A percentile compares a stretch with the other conserved stretches of the same genome.
These are phyloP conservation scores for Aegotheles bennettii DNA, from an alignment of 2,113 vertebrate species.

Conservation along the genomic window DNA sequence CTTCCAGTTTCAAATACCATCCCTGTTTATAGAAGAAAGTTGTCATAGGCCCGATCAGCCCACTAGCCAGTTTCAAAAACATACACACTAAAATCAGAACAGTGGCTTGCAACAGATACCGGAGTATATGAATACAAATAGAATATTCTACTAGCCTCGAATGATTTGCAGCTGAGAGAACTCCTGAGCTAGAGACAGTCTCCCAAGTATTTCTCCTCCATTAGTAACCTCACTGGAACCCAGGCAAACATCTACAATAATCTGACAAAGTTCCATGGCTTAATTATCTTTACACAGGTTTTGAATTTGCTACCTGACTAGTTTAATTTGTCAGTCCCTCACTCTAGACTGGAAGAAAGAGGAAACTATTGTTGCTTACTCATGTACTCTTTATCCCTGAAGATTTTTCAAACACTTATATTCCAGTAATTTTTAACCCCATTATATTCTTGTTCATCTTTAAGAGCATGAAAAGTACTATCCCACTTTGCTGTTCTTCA, in stretches of 20 bases:
- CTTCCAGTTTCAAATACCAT: not conserved
- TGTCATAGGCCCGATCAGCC: not conserved
- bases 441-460: not conserved
- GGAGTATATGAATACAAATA: not conserved
- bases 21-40: not conserved
- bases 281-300: not conserved
- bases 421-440: not conserved
- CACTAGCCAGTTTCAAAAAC: not conserved
- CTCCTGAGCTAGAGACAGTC: not conserved
- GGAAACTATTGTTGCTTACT: not conserved
- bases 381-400: not conserved
- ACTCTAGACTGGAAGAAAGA: not conserved
- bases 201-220: not conserved
- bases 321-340: not conserved
- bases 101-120: not conserved
- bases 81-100: not conserved
- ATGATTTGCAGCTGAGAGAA: not conserved
- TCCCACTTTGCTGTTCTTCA: not conserved
- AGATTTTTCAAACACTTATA: not conserved
- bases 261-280: not conserved
- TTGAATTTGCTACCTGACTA: not conserved
- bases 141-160: not conserved
- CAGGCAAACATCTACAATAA: not conserved
- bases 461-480: not conserved
- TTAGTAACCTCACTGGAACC: not conserved